Conservation (phyloP, 2,888 invertebrate species). For the Tinea pellionella region DNA sequence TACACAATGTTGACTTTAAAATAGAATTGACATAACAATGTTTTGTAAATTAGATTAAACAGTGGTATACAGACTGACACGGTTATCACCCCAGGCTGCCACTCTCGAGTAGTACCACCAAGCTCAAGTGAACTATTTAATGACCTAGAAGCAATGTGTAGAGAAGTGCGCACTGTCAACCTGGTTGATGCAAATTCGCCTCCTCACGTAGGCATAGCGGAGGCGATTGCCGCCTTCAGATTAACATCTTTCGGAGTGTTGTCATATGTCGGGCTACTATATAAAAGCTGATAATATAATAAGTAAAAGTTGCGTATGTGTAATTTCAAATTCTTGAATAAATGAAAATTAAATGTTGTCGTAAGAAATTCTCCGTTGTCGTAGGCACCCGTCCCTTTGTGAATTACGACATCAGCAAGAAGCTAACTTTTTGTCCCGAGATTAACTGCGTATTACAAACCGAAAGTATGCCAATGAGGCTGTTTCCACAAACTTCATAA, state of each 20-base stretch:
- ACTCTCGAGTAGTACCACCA: no score
- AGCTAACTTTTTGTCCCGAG: slow-evolving; percentile 52
- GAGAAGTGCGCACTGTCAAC: no score
- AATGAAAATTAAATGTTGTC: slow-evolving; percentile 20
- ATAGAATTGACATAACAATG: background rate
- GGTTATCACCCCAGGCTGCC: no score
- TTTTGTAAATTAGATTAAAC: no score
- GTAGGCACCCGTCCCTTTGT: slow-evolving; percentile 38
- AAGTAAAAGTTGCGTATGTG: background rate
- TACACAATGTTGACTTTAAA: background rate
- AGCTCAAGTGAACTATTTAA: no score
- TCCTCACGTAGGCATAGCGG: no score
- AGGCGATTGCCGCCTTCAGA: no score
- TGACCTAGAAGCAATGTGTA: no score
- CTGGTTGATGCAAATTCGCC: no score
- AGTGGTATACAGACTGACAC: no score
- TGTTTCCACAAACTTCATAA: slow-evolving; percentile 50
- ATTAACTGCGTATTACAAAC: slow-evolving; percentile 60
- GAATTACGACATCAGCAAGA: slow-evolving; percentile 54
- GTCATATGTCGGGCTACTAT: no score
- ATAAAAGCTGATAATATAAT: background rate
- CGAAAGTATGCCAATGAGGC: slow-evolving; percentile 56
- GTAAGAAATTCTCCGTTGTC: slow-evolving; percentile 58
- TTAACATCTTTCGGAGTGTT: no score
- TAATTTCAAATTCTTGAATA: background rate